Base-by-base conservation (phyloP, 2,888 invertebrate genomes). In the Diaperis boleti region DNA sequence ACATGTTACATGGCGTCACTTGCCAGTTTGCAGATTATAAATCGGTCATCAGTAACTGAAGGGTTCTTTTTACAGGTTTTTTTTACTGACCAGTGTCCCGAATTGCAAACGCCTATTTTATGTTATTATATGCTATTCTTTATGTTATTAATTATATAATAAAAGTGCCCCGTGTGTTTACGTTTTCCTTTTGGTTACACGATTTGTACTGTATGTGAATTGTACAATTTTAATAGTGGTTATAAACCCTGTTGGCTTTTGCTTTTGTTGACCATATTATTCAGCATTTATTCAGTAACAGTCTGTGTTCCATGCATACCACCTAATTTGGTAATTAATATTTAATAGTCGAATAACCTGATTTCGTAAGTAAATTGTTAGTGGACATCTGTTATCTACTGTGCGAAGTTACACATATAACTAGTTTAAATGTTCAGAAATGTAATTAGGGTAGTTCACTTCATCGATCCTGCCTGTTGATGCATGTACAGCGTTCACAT, bases 391-490 rank as follows among this genome's bases (percentile, higher is more conserved):
- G 49, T 49, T 49, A 15, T 14, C 49, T 8, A 3, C 10, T 29
- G 35, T 49, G 35, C n/a, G 20, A 49, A 35, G 49, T 35, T 35
- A 49, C 33, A 49, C 35, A 49, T 49, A 15, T 29, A 49, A 49
- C 35, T 35, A 49, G 18, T 49, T 49, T 49, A 33, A 49, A 49
- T 49, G 49, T 49, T 49, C 35, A 49, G 33, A 35, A 49, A 49
- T 49, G 31, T 49, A 49, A 49, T 49, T 49, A 49, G 17, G 35
- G 49, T 31, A 49, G 35, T 49, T 49, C 49, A 17, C 35, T 35
- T 49, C 49, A 49, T 49, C 49, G 49, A 49, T 49, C 35, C 33
- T 49, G 49, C 49, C 49, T 49, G 49, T 49, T 49, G 49, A 49
- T 49, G 49, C 49, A 31, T 49, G 49, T 33, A 29, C 17, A 49